Evolutionary conservation across 2,113 vertebrate species (phyloP).

Genomic region (Stictonetta naevosa): DNA sequence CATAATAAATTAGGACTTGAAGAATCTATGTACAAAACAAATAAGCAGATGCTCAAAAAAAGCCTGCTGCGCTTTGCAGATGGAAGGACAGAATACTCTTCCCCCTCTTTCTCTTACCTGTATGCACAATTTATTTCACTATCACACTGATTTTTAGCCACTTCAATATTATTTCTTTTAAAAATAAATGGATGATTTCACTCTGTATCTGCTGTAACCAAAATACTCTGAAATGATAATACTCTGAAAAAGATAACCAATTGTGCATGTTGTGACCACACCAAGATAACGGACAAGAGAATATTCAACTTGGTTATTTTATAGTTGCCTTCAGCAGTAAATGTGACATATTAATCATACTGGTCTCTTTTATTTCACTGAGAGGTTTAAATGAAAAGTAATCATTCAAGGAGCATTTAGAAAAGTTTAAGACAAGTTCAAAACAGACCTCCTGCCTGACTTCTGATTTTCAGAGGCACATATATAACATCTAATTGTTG

Average conservation of each 20-base stretch:
- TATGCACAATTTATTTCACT: background rate
- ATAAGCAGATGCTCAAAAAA: background rate
- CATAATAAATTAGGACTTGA: background rate
- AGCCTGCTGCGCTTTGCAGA: background rate
- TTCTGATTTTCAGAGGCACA: background rate
- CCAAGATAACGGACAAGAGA: background rate
- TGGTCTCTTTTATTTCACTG: background rate
- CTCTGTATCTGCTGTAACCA: background rate
- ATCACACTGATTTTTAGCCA: background rate
- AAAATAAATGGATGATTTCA: background rate
- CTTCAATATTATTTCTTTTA: background rate
- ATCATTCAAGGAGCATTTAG: background rate
- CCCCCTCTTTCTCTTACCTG: background rate
- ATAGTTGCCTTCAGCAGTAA: background rate
- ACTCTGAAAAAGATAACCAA: background rate
- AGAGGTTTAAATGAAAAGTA: background rate
- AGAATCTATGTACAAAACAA: background rate
- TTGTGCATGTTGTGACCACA: fast-evolving
- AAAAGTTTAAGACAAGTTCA: background rate
- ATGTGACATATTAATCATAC: background rate
- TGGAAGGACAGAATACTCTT: background rate
- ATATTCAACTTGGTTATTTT: background rate
- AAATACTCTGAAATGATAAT: background rate
- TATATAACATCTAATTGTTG: background rate
- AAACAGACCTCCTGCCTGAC: background rate